A percentile compares a stretch with the other conserved stretches of the same genome.
Evolutionary conservation across 2,797 vertebrate species (phyloP).

Genomic region (Diplodus sargus): DNA sequence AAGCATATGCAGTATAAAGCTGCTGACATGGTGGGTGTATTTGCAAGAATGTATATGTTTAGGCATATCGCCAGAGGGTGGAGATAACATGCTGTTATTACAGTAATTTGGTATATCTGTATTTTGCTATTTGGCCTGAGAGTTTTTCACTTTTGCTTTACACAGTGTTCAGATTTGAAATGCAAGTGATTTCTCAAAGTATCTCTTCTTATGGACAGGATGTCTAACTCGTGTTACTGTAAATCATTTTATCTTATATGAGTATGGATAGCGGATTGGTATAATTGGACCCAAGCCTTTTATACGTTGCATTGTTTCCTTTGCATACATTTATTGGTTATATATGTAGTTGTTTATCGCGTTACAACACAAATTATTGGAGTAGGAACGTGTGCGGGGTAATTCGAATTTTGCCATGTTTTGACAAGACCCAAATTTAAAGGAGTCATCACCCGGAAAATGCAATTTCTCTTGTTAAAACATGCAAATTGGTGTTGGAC

Average conservation of each 20-base stretch:
- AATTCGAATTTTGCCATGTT: neutral
- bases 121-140: neutral
- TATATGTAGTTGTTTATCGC: neutral
- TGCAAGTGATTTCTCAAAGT: neutral
- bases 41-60: conserved; percentile 43
- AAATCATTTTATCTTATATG: neutral
- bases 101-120: conserved; percentile 7
- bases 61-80: conserved; percentile 6
- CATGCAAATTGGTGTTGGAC: too few species aligned
- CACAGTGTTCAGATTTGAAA: neutral
- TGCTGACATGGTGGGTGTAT: conserved; percentile 55
- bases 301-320: neutral
- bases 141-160: neutral
- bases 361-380: neutral
- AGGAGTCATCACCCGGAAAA: too few species aligned
- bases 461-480: too few species aligned
- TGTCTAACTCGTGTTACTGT: neutral
- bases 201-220: neutral
- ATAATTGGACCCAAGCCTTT: neutral
- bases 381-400: neutral
- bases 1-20: conserved; percentile 45
- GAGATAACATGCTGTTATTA: conserved; percentile 28
- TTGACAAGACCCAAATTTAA: neutral
- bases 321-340: neutral
- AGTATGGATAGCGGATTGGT: neutral